Conservation (phyloP, 2,888 invertebrate genomes). For the Tillus elongatus region DNA sequence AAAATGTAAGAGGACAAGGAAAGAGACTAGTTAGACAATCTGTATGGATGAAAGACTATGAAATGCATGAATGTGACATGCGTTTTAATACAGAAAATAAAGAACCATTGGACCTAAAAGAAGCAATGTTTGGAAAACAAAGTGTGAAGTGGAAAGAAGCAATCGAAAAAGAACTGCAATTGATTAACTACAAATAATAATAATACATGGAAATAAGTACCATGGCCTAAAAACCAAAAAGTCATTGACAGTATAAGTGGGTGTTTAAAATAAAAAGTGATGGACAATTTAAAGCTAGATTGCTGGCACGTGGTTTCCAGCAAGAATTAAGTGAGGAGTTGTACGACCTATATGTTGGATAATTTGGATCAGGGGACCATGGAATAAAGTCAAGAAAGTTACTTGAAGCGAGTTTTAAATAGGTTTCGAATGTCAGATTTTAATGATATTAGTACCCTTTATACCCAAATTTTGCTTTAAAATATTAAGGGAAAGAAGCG, state of each 20-base stretch:
- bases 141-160: not conserved
- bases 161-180: not conserved
- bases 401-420: too few relatives aligned
- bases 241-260: too few relatives aligned
- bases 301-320: too few relatives aligned
- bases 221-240: too few relatives aligned
- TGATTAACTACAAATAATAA: not conserved
- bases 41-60: too few relatives aligned
- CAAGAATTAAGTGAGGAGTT: too few relatives aligned
- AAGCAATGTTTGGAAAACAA: too few relatives aligned
- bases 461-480: conserved; percentile 9
- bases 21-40: not conserved
- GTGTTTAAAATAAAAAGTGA: too few relatives aligned
- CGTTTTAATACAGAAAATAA: too few relatives aligned
- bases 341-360: conserved; percentile 4
- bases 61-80: too few relatives aligned
- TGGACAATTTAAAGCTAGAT: too few relatives aligned
- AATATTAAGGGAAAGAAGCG: not conserved
- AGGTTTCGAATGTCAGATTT: conserved; percentile 13
- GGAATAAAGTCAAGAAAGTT: conserved; percentile 9
- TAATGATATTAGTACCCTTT: conserved; percentile 9
- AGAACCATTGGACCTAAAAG: too few relatives aligned
- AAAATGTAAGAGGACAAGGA: not conserved
- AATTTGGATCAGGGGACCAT: conserved; percentile 4
- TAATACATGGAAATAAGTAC: not conserved